Conservation (phyloP, 2,888 invertebrate species). For the Trichogramma dendrolimi region DNA sequence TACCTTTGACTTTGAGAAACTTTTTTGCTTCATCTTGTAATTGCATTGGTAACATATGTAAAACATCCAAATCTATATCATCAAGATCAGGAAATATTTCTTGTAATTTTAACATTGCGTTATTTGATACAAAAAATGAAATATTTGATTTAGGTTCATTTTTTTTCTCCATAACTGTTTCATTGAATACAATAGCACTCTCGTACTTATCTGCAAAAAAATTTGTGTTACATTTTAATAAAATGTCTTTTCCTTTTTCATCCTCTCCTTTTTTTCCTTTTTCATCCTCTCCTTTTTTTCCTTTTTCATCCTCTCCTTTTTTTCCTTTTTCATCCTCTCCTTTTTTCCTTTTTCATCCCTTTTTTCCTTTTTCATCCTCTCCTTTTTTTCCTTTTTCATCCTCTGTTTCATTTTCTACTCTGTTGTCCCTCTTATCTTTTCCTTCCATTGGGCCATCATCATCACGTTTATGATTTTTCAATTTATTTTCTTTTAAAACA, state of each 20-base stretch:
- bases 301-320: too few relatives aligned
- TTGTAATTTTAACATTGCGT: slow-evolving; percentile 33
- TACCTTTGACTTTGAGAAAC: slow-evolving; percentile 30
- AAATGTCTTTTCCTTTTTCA: not conserved
- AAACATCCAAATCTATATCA: slow-evolving; percentile 48
- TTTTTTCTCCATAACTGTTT: not conserved
- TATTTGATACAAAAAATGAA: too few relatives aligned
- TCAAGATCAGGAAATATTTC: slow-evolving; percentile 53
- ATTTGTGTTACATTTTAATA: not conserved
- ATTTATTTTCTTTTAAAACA: slow-evolving; percentile 36
- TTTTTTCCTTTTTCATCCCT: not conserved
- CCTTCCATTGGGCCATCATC: not conserved
- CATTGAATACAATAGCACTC: not conserved
- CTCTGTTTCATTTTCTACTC: not conserved
- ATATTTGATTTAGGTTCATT: too few relatives aligned
- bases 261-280: not conserved
- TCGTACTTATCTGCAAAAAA: not conserved
- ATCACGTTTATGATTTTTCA: not conserved
- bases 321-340: too few relatives aligned
- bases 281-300: not conserved
- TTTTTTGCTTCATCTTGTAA: slow-evolving; percentile 46
- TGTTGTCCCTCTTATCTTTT: not conserved
- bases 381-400: not conserved
- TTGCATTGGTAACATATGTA: slow-evolving; percentile 48
- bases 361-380: not conserved